These are phyloP conservation scores for Ceratosolen fusciceps DNA, from an alignment of 1,140 invertebrate species.

Conservation along the genomic window DNA sequence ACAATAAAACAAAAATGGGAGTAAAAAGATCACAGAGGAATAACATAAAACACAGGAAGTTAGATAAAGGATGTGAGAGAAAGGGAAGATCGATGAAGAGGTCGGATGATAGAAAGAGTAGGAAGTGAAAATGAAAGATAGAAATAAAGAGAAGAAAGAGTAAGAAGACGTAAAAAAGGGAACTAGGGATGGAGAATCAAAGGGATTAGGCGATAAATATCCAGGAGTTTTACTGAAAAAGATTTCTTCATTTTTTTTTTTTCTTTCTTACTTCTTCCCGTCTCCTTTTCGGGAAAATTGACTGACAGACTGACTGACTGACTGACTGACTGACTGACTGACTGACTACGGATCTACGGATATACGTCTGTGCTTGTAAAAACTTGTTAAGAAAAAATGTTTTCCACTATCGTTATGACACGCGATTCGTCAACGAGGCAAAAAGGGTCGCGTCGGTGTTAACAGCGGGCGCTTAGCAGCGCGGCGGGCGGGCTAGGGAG, in stretches of 20 bases:
- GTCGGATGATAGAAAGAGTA: conserved; percentile 14
- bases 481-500: too few relatives aligned
- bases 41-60: conserved; percentile 15
- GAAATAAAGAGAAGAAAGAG: conserved; percentile 40
- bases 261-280: not conserved
- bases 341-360: too few relatives aligned
- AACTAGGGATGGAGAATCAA: conserved; percentile 27
- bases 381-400: too few relatives aligned
- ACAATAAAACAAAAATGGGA: not conserved
- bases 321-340: too few relatives aligned
- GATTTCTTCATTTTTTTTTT: not conserved
- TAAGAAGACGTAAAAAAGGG: conserved; percentile 23
- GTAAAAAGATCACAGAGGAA: not conserved
- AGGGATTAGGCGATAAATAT: conserved; percentile 44
- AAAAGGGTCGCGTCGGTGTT: too few relatives aligned
- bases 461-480: too few relatives aligned
- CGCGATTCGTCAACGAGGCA: too few relatives aligned
- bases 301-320: conserved; percentile 33
- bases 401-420: too few relatives aligned
- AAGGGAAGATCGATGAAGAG: conserved; percentile 6
- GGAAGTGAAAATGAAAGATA: conserved; percentile 47
- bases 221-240: conserved; percentile 43
- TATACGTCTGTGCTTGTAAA: too few relatives aligned
- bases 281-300: conserved; percentile 1
- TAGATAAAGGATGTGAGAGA: not conserved